Evolutionary conservation across 1,140 invertebrate genomes (phyloP).

Genomic region (Metopolophium dirhodum): DNA sequence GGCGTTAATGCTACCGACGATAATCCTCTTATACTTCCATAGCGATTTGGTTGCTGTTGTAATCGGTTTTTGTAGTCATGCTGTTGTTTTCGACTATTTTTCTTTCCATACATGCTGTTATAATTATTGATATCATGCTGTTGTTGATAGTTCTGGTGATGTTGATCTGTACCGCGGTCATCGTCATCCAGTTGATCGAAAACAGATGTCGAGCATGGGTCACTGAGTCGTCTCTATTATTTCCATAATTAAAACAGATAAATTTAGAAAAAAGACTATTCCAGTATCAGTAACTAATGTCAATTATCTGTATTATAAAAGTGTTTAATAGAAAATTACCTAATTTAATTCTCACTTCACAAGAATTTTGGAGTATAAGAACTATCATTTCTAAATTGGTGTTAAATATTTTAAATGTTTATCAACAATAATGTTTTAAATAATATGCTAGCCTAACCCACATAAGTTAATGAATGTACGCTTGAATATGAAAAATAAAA

Average conservation of each 20-base stretch:
- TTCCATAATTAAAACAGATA: neutral
- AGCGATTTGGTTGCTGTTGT: neutral
- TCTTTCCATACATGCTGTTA: no score
- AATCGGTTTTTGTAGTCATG: neutral
- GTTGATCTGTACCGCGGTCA: neutral
- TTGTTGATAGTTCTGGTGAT: neutral
- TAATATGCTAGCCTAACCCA: neutral
- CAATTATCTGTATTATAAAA: neutral
- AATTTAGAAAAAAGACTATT: neutral
- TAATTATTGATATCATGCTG: neutral
- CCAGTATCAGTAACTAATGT: neutral
- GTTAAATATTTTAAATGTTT: neutral
- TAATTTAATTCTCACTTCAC: neutral
- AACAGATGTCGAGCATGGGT: conserved; percentile 16
- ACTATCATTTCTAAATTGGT: neutral
- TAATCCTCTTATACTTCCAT: neutral
- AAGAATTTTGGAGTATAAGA: neutral
- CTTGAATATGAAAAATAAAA: neutral
- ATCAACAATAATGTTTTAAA: neutral
- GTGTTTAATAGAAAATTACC: neutral
- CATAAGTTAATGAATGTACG: neutral
- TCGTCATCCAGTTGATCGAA: neutral
- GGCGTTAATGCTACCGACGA: neutral
- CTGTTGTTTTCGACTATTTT: neutral
- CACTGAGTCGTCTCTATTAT: conserved; percentile 21